phyloP scores from a whole-genome alignment of 2,797 vertebrate genomes.

The Sparidentex hasta region DNA sequence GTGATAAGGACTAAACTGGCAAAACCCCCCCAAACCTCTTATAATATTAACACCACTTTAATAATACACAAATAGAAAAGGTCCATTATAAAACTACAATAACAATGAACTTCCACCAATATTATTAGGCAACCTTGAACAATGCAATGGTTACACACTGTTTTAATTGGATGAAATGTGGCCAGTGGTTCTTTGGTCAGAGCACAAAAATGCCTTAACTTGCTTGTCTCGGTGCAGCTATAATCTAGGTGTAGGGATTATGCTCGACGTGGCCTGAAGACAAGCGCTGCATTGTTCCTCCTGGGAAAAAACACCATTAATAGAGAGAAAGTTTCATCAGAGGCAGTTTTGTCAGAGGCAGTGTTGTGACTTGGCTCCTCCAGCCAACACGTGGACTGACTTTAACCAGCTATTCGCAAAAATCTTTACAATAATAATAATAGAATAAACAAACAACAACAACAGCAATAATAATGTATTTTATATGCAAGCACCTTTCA shows the following conservation, averaged over 20 bases:
- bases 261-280: conserved; percentile 44
- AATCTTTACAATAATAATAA: conserved; percentile 3
- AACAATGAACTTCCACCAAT: conserved; percentile 13
- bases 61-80: background rate
- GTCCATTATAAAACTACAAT: conserved; percentile 14
- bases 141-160: conserved; percentile 26
- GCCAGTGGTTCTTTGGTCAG: conserved; percentile 44
- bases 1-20: background rate
- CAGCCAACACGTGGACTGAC: background rate
- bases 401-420: conserved; percentile 9
- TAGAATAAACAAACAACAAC: too few relatives aligned
- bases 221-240: conserved; percentile 55
- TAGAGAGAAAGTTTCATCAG: conserved; percentile 37
- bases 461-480: too few relatives aligned
- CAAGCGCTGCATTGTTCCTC: conserved; percentile 75
- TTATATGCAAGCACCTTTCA: too few relatives aligned
- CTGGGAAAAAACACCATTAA: conserved; percentile 63
- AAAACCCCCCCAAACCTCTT: background rate
- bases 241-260: conserved; percentile 81
- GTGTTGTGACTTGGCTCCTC: conserved; percentile 22
- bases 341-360: conserved; percentile 19
- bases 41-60: background rate
- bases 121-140: conserved; percentile 28
- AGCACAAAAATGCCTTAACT: conserved; percentile 52
- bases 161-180: conserved; percentile 44